These are phyloP conservation scores for Linnaemya tessellans DNA, from an alignment of 2,888 invertebrate genomes.

Conservation along the genomic window DNA sequence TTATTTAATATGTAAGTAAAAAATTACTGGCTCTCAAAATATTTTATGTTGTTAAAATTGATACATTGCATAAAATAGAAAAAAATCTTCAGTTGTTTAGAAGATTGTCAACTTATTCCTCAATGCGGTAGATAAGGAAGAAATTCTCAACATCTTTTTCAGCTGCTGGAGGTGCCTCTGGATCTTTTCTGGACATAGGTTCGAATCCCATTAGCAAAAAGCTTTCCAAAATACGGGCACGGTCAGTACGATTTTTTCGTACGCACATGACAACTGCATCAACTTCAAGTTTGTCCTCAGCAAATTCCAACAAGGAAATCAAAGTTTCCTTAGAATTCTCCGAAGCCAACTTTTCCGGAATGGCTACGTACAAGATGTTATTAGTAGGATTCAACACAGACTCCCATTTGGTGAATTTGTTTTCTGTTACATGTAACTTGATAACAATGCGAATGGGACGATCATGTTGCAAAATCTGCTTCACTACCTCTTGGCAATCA, in stretches of 20 bases:
- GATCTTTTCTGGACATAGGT: conserved; percentile 92
- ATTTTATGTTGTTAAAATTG: conserved; percentile 23
- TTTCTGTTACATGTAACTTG: conserved; percentile 90
- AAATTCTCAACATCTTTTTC: conserved; percentile 86
- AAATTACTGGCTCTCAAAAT: conserved; percentile 59
- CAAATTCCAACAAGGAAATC: conserved; percentile 96
- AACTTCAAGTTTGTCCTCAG: conserved; percentile 95
- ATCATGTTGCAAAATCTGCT: conserved; percentile 87
- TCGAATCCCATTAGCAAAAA: conserved; percentile 99
- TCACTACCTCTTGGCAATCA: conserved; percentile 84
- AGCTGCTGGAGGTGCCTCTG: conserved; percentile 87
- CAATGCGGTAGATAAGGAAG: conserved; percentile 84
- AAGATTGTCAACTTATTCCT: conserved; percentile 79
- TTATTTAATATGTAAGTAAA: conserved; percentile 20
- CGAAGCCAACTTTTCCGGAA: conserved; percentile 93
- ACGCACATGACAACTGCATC: conserved; percentile 90
- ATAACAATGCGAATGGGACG: conserved; percentile 89
- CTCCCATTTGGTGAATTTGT: conserved; percentile 92
- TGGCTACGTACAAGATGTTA: conserved; percentile 92
- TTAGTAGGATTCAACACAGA: conserved; percentile 86
- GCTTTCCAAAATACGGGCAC: conserved; percentile 94
- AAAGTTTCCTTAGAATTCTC: conserved; percentile 98
- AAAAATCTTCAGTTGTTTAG: conserved; percentile 26
- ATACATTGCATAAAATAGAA: conserved; percentile 35
- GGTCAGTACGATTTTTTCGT: conserved; percentile 92